Base-by-base conservation (phyloP, 2,113 vertebrate genomes). In the Hippopotamus amphibius region DNA sequence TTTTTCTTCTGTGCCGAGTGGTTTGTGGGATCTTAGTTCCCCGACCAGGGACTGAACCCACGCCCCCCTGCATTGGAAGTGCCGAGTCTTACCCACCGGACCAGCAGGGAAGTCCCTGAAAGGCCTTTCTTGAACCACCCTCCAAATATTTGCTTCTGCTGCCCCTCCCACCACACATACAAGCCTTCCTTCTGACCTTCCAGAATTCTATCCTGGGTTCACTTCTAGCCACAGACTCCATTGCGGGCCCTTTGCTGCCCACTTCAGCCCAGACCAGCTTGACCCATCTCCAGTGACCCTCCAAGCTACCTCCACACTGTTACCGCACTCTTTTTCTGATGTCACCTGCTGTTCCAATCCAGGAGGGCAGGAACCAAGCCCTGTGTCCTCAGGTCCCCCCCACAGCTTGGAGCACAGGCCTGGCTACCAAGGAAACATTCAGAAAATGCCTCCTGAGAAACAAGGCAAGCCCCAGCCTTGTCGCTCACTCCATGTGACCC, bases 391-490 rank as follows among this genome's bases (percentile, higher is more conserved):
- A 9, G 86, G 33, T 22, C 1, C 43, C 79, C 79, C 79, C 65
- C 19, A 4, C 1, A 46, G 55, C 26, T 53, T 12, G 13, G 37
- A n/a, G 21, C 21, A 10, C 81, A 65, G 84, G 2, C 5, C 69
- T 13, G 28, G 33, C 55, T 74, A 5, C 86, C 0, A 6, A 37
- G 55, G n/a, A n/a, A 21, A 41, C 55, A 4, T 4, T 16, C 26
- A 22, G 28, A 81, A 24, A n/a, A 28, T 2, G 28, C 57, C 28
- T 30, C 30, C 72, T 10, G 57, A 46, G 88, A 61, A 57, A 14
- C 0, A 14, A 33, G 1, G 48, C 10, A 0, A 33, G n/a, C 21
- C 41, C 53, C 7, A 7, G 37, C 50, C 81, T 41, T 4, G 46
- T 30, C 33, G 3, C 72, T 28, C 14, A 37, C 1, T 22, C 69